Evolutionary conservation across 2,797 vertebrate genomes (phyloP).

Genomic region (Otolemur crassicaudatus): DNA sequence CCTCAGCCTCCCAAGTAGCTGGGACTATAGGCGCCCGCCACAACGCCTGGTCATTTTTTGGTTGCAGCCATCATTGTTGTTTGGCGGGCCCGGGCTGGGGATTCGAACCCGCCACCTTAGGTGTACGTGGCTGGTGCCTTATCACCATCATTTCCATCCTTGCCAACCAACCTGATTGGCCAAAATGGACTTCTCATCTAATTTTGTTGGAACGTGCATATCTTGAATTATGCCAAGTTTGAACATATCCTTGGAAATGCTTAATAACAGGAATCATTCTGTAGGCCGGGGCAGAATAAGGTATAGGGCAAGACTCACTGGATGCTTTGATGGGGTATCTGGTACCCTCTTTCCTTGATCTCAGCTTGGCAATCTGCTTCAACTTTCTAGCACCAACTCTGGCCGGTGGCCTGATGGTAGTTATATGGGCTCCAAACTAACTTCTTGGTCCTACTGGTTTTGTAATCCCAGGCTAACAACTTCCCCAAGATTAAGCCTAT

Average conservation of each 20-base stretch:
- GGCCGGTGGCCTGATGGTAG: not conserved
- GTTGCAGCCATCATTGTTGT: too few species aligned
- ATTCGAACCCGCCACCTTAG: too few species aligned
- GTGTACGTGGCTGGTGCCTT: too few species aligned
- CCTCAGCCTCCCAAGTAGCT: too few species aligned
- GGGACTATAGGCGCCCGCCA: too few species aligned
- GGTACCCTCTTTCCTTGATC: not conserved
- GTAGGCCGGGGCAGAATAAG: not conserved
- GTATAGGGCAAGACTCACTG: not conserved
- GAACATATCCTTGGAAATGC: conserved; percentile 1
- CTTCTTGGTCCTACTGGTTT: not conserved
- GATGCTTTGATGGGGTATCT: not conserved
- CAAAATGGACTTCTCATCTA: not conserved
- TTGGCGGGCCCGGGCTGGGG: too few species aligned
- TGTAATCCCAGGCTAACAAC: not conserved
- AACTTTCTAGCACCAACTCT: not conserved
- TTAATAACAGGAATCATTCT: not conserved
- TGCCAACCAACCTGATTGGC: not conserved
- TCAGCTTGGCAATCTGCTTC: not conserved
- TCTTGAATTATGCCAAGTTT: not conserved
- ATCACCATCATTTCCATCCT: not conserved
- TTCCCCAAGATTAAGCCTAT: not conserved
- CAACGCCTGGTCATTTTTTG: too few species aligned
- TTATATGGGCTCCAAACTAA: not conserved
- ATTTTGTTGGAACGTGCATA: not conserved